These are phyloP conservation scores for Armadillidium nasatum DNA, from an alignment of 1,140 invertebrate genomes.

Conservation along the genomic window DNA sequence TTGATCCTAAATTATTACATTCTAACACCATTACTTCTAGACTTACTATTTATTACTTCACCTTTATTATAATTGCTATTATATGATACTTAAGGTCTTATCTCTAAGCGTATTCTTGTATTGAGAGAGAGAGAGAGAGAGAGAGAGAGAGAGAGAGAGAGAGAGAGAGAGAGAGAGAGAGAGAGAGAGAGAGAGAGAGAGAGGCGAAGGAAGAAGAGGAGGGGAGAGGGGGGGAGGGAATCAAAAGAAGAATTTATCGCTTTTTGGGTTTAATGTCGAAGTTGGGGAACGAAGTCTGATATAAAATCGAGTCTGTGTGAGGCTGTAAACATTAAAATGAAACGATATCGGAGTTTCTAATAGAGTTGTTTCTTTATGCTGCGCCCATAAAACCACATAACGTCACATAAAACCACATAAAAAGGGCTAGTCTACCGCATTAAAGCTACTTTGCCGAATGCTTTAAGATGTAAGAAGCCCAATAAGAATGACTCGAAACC, in stretches of 20 bases:
- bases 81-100: too few relatives aligned
- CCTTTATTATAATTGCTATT: too few relatives aligned
- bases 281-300: neutral
- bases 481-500: too few relatives aligned
- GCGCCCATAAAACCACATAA: conserved; percentile 7
- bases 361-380: neutral
- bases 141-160: neutral
- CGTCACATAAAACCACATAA: conserved; percentile 7
- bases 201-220: neutral
- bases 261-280: neutral
- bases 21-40: too few relatives aligned
- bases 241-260: neutral
- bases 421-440: neutral
- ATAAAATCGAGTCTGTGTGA: neutral
- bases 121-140: neutral
- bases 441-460: neutral
- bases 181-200: neutral
- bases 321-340: conserved; percentile 8
- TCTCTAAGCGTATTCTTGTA: too few relatives aligned
- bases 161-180: neutral
- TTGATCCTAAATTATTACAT: too few relatives aligned
- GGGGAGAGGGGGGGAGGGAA: neutral
- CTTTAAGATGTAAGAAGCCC: neutral
- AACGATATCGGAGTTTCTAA: neutral
- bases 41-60: too few relatives aligned